A percentile compares a stretch with the other conserved stretches of the same genome.
Conservation (phyloP, 2,113 vertebrate genomes). For the Macquaria ambigua region DNA sequence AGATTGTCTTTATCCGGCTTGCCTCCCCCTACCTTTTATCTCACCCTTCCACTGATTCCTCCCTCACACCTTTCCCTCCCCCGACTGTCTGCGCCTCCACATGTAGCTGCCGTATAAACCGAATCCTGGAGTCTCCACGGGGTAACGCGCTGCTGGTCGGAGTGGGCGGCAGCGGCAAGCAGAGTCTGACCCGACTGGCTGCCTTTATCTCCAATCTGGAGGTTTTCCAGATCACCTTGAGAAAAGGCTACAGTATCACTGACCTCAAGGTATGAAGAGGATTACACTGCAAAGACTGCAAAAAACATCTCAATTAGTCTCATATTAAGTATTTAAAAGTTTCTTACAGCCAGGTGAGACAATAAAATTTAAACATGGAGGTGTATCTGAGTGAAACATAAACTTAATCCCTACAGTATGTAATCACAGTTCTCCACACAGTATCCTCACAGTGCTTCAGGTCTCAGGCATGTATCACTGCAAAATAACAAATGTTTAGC, state of each 20-base stretch:
- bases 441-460: background rate
- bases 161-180: slow-evolving; percentile 95
- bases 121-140: slow-evolving; percentile 92
- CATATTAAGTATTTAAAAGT: background rate
- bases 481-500: slow-evolving; percentile 22
- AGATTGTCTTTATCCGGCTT: slow-evolving; percentile 20
- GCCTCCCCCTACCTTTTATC: slow-evolving; percentile 34
- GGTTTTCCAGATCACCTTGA: slow-evolving; percentile 95
- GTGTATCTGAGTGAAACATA: background rate
- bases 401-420: background rate
- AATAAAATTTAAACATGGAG: background rate
- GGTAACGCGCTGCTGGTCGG: slow-evolving; percentile 94
- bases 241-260: slow-evolving; percentile 89
- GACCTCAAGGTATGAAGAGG: slow-evolving; percentile 91
- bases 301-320: slow-evolving; percentile 16
- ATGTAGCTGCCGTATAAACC: slow-evolving; percentile 92
- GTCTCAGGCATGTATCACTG: slow-evolving; percentile 25
- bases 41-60: slow-evolving; percentile 42
- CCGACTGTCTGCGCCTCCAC: slow-evolving; percentile 57
- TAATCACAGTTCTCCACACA: slow-evolving; percentile 12
- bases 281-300: background rate
- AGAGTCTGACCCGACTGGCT: slow-evolving; percentile 95
- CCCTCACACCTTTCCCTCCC: slow-evolving; percentile 32
- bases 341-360: background rate
- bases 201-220: slow-evolving; percentile 95